A percentile compares a stretch with the other conserved stretches of the same genome.
phyloP scores from a whole-genome alignment of 2,888 invertebrate species.

The Kuschelorhynchus macadamiae region DNA sequence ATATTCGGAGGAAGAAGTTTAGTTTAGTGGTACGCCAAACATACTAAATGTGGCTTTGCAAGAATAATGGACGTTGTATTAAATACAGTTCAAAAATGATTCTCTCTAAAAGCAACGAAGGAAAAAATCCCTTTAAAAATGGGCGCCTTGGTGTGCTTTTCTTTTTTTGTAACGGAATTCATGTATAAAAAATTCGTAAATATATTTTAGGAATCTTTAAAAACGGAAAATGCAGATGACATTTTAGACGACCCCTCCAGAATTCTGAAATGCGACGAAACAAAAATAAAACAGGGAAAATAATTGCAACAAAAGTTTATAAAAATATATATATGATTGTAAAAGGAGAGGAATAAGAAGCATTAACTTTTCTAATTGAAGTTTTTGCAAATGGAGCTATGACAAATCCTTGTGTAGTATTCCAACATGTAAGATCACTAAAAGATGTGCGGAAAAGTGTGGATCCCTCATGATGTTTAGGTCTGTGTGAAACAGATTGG shows the following conservation, averaged over 20 bases:
- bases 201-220: slow-evolving; percentile 38
- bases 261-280: slow-evolving; percentile 25
- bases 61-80: too few relatives aligned
- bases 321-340: slow-evolving; percentile 40
- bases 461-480: slow-evolving; percentile 42
- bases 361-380: slow-evolving; percentile 45
- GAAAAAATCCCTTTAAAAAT: too few relatives aligned
- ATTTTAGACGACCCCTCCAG: slow-evolving; percentile 23
- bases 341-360: slow-evolving; percentile 46
- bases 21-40: too few relatives aligned
- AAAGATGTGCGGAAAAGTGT: slow-evolving; percentile 39
- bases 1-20: too few relatives aligned
- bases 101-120: too few relatives aligned
- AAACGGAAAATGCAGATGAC: slow-evolving; percentile 2
- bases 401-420: slow-evolving; percentile 17
- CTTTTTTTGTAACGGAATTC: too few relatives aligned
- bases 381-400: slow-evolving; percentile 37
- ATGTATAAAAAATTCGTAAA: slow-evolving; percentile 51
- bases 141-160: too few relatives aligned
- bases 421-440: slow-evolving; percentile 45
- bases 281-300: slow-evolving; percentile 52
- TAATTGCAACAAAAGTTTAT: slow-evolving; percentile 37
- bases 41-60: too few relatives aligned
- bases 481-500: slow-evolving; percentile 54
- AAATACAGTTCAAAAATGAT: too few relatives aligned